These are phyloP conservation scores for Tapera naevia DNA, from an alignment of 2,797 vertebrate genomes.

Conservation along the genomic window DNA sequence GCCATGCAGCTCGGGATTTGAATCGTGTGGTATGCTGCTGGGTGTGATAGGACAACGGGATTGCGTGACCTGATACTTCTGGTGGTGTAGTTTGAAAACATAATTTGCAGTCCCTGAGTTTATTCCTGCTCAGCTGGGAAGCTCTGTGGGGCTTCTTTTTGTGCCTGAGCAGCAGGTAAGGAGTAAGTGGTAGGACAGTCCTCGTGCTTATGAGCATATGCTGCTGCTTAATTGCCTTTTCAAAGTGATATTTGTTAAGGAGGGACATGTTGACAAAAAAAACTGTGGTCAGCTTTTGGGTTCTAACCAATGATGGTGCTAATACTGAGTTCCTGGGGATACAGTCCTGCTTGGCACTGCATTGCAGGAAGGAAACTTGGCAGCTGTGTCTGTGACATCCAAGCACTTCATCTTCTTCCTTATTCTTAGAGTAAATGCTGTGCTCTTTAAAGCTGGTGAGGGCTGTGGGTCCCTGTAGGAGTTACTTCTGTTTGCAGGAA, in stretches of 20 bases:
- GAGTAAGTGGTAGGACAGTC: background rate
- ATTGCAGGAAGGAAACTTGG: conserved; percentile 92
- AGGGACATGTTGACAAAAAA: background rate
- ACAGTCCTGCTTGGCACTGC: conserved; percentile 91
- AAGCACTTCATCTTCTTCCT: conserved; percentile 94
- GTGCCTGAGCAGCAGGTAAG: background rate
- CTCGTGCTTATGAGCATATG: background rate
- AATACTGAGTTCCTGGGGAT: conserved; percentile 64
- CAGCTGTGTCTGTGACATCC: conserved; percentile 89
- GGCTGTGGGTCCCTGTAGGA: conserved; percentile 16
- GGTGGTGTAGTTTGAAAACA: background rate
- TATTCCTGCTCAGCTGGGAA: background rate
- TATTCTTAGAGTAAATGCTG: conserved; percentile 87
- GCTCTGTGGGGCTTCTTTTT: accelerated
- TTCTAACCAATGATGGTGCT: background rate
- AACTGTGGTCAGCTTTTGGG: background rate
- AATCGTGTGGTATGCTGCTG: too few species aligned
- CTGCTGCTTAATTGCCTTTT: background rate
- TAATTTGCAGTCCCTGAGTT: background rate
- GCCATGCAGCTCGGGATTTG: background rate
- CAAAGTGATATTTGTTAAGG: background rate
- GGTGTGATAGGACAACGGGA: background rate
- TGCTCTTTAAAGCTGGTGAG: conserved; percentile 89
- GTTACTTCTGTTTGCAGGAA: conserved; percentile 56
- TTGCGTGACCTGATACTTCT: background rate